Evolutionary conservation across 1,140 invertebrate species (phyloP), one percentile per base, ranked within the genome.

Genomic region (Diabrotica undecimpunctata): DNA sequence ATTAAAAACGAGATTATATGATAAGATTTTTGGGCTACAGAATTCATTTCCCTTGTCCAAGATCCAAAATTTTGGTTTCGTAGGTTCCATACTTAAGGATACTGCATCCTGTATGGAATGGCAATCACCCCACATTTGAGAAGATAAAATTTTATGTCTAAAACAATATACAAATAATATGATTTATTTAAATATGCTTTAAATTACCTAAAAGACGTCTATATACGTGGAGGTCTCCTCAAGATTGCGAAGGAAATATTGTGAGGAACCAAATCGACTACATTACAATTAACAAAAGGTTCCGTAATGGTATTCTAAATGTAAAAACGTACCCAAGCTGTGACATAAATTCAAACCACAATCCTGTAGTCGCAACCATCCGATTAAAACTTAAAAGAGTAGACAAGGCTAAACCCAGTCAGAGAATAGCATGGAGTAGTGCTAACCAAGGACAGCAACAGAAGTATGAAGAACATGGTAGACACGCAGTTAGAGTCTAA

Each of bases 61-160:
- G 53, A 75, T 67, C 75, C 75, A 77, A 39, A 77, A 66, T 58
- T 72, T 68, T 3, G 66, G 65, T 56, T 64, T 69, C 6, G 41
- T 60, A 5, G 14, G n/a, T 66, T 76, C 71, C 53, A 74, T 61
- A 60, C 70, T 72, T 8, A 75, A 14, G 7, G 70, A 66, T 10
- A 76, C 39, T 5, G 69, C 73, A 54, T 74, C 70, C 61, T 75
- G 75, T 8, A 74, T 63, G 5, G 75, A 50, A 2, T 68, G 38
- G 53, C 75, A 76, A 8, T 71, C 54, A 6, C 64, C 68, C 73
- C 72, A 74, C 10, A 56, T 35, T 66, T 76, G 75, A 37, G 62
- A 54, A n/a, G 71, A 63, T 51, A 69, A 59, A 7, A 61, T 65
- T 61, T 68, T 66, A 11, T 59, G 62, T 50, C 66, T 39, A 13